Percentiles rank a stretch among this genome's conserved stretches.
phyloP scores from a whole-genome alignment of 1,140 invertebrate genomes.

The Ips typographus region DNA sequence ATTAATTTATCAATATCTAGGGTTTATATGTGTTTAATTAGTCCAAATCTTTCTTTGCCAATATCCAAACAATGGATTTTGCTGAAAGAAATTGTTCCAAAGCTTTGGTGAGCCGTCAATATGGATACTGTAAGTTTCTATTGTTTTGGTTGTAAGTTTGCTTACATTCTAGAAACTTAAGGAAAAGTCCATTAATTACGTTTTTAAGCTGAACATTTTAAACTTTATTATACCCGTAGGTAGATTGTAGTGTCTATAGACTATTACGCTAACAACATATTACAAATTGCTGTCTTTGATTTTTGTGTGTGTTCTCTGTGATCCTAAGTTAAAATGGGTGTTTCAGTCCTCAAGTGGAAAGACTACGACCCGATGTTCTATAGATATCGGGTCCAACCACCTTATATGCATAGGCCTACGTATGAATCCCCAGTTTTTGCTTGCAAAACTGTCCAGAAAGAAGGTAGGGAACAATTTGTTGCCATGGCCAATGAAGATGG shows the following conservation, averaged over 20 bases:
- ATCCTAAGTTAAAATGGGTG: background rate
- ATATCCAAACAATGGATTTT: no score
- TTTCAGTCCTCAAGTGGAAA: conserved; percentile 28
- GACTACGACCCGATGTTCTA: conserved; percentile 24
- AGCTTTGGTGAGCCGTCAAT: background rate
- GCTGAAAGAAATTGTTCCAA: background rate
- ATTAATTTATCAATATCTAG: no score
- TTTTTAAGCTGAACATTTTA: no score
- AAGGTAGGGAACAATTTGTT: conserved; percentile 62
- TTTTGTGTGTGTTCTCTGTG: background rate
- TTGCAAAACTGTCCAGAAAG: conserved; percentile 62
- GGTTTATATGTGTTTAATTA: no score
- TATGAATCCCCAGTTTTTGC: conserved; percentile 61
- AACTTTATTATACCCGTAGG: no score
- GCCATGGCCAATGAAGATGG: conserved; percentile 86
- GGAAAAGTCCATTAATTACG: no score
- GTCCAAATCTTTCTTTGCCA: no score
- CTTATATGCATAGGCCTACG: conserved; percentile 13
- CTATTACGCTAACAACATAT: background rate
- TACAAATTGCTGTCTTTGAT: background rate
- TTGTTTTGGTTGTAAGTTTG: no score
- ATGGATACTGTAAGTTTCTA: background rate
- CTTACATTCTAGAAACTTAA: no score
- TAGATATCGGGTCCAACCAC: conserved; percentile 19
- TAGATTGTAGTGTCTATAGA: no score